phyloP scores from a whole-genome alignment of 2,888 invertebrate species.

The Leptopilina drosophilae region DNA sequence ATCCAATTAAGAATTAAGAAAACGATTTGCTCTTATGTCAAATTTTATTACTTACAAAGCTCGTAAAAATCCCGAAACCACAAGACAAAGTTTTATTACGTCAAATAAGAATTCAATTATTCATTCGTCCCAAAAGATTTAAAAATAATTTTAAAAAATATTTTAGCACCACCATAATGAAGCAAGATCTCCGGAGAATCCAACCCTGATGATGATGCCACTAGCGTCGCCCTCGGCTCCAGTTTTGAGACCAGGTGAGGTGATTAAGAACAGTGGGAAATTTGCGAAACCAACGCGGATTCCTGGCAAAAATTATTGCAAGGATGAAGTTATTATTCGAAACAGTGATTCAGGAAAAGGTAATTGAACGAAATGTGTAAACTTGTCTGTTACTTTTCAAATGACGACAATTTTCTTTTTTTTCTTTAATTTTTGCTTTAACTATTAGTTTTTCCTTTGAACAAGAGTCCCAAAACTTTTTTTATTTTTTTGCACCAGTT shows the following conservation, averaged over 20 bases:
- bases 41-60: no score
- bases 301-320: conserved; percentile 94
- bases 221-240: conserved; percentile 77
- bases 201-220: conserved; percentile 67
- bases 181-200: conserved; percentile 64
- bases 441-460: no score
- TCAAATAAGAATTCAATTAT: no score
- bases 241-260: conserved; percentile 89
- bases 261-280: conserved; percentile 92
- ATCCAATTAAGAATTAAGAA: no score
- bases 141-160: conserved; percentile 15
- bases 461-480: no score
- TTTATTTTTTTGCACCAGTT: no score
- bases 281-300: conserved; percentile 93
- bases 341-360: conserved; percentile 98
- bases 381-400: background rate
- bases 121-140: no score
- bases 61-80: no score
- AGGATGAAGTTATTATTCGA: conserved; percentile 96
- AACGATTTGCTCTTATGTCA: no score
- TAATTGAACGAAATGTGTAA: conserved; percentile 73
- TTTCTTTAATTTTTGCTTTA: background rate
- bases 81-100: no score
- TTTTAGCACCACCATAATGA: conserved; percentile 52
- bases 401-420: background rate